Percentiles rank a stretch among this genome's conserved stretches.
phyloP scores from a whole-genome alignment of 2,888 invertebrate species.

The Tiphia femorata region DNA sequence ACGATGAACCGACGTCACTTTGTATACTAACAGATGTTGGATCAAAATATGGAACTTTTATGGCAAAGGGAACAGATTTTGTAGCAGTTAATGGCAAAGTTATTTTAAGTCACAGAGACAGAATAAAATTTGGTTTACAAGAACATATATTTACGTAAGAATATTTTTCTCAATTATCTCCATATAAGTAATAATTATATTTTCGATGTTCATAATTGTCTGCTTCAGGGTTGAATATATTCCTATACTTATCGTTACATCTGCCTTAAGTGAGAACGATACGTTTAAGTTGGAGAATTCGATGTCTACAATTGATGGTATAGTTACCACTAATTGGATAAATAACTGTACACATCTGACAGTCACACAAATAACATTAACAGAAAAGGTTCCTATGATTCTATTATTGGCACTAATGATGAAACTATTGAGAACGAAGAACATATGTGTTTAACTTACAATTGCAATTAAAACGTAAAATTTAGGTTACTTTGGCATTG shows the following conservation, averaged over 20 bases:
- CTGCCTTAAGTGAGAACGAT: conserved; percentile 74
- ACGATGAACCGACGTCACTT: conserved; percentile 46
- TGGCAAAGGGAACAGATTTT: conserved; percentile 70
- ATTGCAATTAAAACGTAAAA: conserved; percentile 2
- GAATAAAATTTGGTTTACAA: conserved; percentile 79
- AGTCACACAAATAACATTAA: conserved; percentile 78
- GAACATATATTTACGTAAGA: conserved; percentile 75
- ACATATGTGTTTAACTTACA: not conserved
- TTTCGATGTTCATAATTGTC: conserved; percentile 8
- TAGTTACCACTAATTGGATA: conserved; percentile 74
- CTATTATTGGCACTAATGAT: not conserved
- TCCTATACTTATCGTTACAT: conserved; percentile 75
- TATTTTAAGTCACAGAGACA: conserved; percentile 73
- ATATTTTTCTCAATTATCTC: not conserved
- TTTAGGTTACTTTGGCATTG: conserved; percentile 77
- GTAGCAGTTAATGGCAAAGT: conserved; percentile 69
- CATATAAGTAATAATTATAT: conserved; percentile 10
- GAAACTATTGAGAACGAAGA: not conserved
- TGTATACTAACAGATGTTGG: conserved; percentile 73
- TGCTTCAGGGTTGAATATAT: conserved; percentile 69
- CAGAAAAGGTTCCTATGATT: conserved; percentile 73
- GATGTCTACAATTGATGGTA: conserved; percentile 75
- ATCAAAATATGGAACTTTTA: conserved; percentile 83
- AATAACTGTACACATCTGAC: conserved; percentile 76
- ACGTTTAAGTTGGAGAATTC: conserved; percentile 70